Conservation (phyloP, 2,113 vertebrate genomes). For the Dipodomys merriami region DNA sequence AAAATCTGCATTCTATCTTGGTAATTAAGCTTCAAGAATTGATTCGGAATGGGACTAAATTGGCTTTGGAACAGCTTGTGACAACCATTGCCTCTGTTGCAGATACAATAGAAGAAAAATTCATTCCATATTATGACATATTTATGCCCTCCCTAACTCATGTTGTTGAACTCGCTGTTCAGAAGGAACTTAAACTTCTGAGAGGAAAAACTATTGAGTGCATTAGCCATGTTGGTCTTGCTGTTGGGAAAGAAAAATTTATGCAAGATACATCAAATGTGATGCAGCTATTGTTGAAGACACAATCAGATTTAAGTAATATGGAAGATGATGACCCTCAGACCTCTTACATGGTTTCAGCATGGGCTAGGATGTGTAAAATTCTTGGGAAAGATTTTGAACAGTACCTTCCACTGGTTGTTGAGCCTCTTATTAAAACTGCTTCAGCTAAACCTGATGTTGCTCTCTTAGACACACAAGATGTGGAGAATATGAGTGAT, state of each 20-base stretch:
- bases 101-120: slow-evolving; percentile 98
- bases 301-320: slow-evolving; percentile 97
- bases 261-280: slow-evolving; percentile 97
- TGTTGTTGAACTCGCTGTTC: slow-evolving; percentile 96
- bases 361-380: slow-evolving; percentile 99
- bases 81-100: slow-evolving; percentile 99
- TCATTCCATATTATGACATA: slow-evolving; percentile 97
- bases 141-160: slow-evolving; percentile 99
- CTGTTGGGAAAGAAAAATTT: slow-evolving; percentile 99
- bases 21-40: slow-evolving; percentile 97
- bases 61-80: slow-evolving; percentile 99
- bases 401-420: slow-evolving; percentile 98
- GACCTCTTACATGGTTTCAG: slow-evolving; percentile 99
- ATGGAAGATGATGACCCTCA: slow-evolving; percentile 98
- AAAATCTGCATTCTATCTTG: slow-evolving; percentile 98
- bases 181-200: slow-evolving; percentile 97
- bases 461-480: slow-evolving; percentile 98
- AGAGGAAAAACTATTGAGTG: slow-evolving; percentile 99
- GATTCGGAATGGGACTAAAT: slow-evolving; percentile 98
- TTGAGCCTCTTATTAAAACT: slow-evolving; percentile 98
- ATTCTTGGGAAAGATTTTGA: slow-evolving; percentile 99
- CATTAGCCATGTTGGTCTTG: slow-evolving; percentile 98
- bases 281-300: slow-evolving; percentile 97
- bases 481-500: slow-evolving; percentile 99
- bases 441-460: slow-evolving; percentile 99